These are phyloP conservation scores for Procambarus virginalis DNA, from an alignment of 1,140 invertebrate species.

Conservation along the genomic window DNA sequence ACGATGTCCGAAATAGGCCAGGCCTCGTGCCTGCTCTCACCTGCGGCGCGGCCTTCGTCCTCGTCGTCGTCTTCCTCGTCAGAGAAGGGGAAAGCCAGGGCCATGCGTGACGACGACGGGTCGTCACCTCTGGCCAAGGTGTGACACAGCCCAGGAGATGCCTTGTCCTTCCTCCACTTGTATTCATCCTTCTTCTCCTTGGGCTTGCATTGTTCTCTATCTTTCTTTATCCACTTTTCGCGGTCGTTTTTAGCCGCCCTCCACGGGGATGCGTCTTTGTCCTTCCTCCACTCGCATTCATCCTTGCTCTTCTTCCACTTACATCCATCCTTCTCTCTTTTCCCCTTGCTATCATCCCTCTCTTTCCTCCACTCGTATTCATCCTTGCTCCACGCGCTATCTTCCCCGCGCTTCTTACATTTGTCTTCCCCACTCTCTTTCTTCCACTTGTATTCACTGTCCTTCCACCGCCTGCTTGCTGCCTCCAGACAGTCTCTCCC, in stretches of 20 bases:
- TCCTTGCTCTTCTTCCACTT: conserved; percentile 32
- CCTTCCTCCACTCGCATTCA: background rate
- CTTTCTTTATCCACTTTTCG: conserved; percentile 22
- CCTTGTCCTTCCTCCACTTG: conserved; percentile 33
- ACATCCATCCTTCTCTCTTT: conserved; percentile 10
- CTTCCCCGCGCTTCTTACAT: conserved; percentile 13
- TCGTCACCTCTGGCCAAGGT: background rate
- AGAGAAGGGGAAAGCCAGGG: conserved; percentile 37
- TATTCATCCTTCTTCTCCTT: background rate
- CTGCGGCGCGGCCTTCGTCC: conserved; percentile 2
- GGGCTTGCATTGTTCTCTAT: background rate
- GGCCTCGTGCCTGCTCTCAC: conserved; percentile 22
- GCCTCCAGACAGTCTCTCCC: background rate
- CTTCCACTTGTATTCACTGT: background rate
- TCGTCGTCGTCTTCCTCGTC: conserved; percentile 39
- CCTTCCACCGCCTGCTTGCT: background rate
- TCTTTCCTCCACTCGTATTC: conserved; percentile 7
- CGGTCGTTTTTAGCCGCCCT: background rate
- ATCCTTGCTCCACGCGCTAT: conserved; percentile 21
- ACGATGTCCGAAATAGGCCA: conserved; percentile 63
- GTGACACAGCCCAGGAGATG: background rate
- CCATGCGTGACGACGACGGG: conserved; percentile 29
- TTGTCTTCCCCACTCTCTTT: conserved; percentile 2
- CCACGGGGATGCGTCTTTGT: background rate
- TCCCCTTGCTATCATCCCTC: conserved; percentile 16